phyloP scores from a whole-genome alignment of 2,888 invertebrate species.

The Plagiodera versicolora region DNA sequence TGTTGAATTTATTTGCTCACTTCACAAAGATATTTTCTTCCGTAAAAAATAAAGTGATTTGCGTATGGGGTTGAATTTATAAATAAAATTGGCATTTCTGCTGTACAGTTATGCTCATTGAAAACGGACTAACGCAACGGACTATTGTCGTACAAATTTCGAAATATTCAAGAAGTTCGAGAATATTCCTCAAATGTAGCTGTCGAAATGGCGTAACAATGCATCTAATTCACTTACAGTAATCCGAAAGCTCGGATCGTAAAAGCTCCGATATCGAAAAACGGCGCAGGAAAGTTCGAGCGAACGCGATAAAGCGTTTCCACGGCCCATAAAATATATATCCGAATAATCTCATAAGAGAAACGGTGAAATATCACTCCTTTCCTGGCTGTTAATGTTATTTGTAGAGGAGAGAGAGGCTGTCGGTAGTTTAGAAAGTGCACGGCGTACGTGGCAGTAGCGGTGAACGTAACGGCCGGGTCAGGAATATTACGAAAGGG shows the following conservation, averaged over 20 bases:
- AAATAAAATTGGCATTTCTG: no score
- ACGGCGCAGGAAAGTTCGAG: slow-evolving; percentile 6
- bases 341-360: slow-evolving; percentile 29
- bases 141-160: no score
- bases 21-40: no score
- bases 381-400: slow-evolving; percentile 23
- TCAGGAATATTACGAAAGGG: not conserved
- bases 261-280: not conserved
- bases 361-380: slow-evolving; percentile 22
- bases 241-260: not conserved
- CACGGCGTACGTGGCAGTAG: no score
- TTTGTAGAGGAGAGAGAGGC: slow-evolving; percentile 22
- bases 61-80: no score
- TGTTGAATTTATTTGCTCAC: no score
- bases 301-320: slow-evolving; percentile 22
- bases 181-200: not conserved
- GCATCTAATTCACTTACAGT: not conserved
- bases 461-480: not conserved
- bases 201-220: not conserved
- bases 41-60: no score
- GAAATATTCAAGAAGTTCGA: no score
- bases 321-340: slow-evolving; percentile 26
- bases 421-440: no score
- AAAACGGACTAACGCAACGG: no score
- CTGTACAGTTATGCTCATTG: no score